Evolutionary conservation across 2,113 vertebrate species (phyloP).

Genomic region (Bos taurus): DNA sequence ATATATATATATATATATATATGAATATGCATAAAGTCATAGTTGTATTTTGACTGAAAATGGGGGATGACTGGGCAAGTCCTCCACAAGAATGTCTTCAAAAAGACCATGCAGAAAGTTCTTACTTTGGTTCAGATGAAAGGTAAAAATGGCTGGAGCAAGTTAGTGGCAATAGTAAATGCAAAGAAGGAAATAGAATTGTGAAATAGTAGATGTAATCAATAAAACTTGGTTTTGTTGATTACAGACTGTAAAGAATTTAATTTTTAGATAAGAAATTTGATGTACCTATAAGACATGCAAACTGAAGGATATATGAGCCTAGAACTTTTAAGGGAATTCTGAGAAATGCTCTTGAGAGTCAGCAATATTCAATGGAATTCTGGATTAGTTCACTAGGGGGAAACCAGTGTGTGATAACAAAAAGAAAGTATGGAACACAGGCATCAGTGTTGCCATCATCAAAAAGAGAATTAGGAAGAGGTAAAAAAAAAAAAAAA

Average conservation of each 20-base stretch:
- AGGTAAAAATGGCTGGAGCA: not conserved
- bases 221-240: not conserved
- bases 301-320: not conserved
- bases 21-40: not conserved
- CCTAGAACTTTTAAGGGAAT: not conserved
- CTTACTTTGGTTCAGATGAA: not conserved
- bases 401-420: not conserved
- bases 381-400: not conserved
- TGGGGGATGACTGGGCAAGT: not conserved
- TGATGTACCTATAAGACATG: not conserved
- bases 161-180: not conserved
- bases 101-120: not conserved
- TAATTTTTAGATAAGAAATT: not conserved
- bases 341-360: not conserved
- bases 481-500: not conserved
- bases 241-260: not conserved
- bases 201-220: not conserved
- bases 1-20: not conserved
- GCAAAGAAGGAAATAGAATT: not conserved
- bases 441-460: not conserved
- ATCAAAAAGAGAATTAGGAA: not conserved
- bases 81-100: not conserved
- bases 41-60: not conserved
- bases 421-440: not conserved
- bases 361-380: not conserved